Evolutionary conservation across 2,888 invertebrate species (phyloP), one percentile per base, ranked within the genome.

Genomic region (Nesidiocoris tenuis): DNA sequence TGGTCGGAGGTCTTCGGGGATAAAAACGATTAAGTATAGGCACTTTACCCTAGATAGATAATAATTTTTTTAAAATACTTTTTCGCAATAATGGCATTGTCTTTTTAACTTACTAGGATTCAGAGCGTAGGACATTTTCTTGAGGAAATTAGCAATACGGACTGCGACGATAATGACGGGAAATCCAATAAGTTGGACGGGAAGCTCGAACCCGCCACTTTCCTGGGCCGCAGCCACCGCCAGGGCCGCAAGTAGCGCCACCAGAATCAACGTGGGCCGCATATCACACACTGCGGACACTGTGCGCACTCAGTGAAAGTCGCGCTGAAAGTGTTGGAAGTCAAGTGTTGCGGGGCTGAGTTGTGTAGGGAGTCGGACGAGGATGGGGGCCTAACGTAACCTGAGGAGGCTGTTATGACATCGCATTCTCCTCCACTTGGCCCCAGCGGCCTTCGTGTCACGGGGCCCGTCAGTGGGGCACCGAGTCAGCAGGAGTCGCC

Each of bases 171-270:
- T 89, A 80, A 94, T 94, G 77, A 93, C 89, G 0, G 94, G 94
- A 82, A 94, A 94, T 23, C 94, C 94, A 56, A 94, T 87, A 75
- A 94, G 85, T 82, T 94, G 93, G n/a, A 94, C 92, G 12, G 94
- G 94, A 74, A 94, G 83, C 81, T 93, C 91, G 82, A 93, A 90
- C 0, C 80, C 80, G 2, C 78, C 78, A 39, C 79, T 78, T 57
- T 80, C 63, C 22, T 72, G 72, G 76, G 59, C 76, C 19, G 59
- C 57, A 72, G 65, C 59, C 25, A 9, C 23, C 61, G 68, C 67
- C 61, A 72, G 54, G 16, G 75, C 75, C 17, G 63, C 67, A 19
- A 39, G 65, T 55, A 75, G 61, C 61, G 39, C 12, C 39, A 12
- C 39, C 3, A 39, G 39, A 39, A 39, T 39, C 39, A 3, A 39